These are phyloP conservation scores for Heliconius aoede DNA, from an alignment of 2,888 invertebrate species.

Conservation along the genomic window DNA sequence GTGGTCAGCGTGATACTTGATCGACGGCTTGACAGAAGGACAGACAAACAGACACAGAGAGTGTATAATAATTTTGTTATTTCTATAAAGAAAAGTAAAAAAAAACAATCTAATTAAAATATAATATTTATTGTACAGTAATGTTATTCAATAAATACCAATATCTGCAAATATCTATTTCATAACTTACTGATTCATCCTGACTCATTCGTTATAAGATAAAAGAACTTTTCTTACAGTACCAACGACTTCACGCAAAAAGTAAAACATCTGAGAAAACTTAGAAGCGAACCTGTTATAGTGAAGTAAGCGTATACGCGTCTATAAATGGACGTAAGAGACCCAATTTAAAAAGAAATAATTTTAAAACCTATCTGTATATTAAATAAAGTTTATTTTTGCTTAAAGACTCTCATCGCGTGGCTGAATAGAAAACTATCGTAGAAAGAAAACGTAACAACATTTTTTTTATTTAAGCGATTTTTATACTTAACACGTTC, in stretches of 20 bases:
- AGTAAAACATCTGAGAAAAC: constrained; percentile 49
- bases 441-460: constrained; percentile 37
- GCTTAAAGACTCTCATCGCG: constrained; percentile 45
- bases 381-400: constrained; percentile 33
- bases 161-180: background rate
- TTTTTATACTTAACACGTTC: constrained; percentile 31
- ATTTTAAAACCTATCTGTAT: constrained; percentile 19
- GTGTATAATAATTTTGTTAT: background rate
- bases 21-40: background rate
- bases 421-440: constrained; percentile 47
- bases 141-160: background rate
- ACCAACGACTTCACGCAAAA: constrained; percentile 46
- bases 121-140: background rate
- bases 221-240: constrained; percentile 45
- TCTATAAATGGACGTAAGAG: constrained; percentile 26
- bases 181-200: constrained; percentile 36
- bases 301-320: constrained; percentile 23
- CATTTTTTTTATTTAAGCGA: constrained; percentile 8
- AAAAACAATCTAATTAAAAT: background rate
- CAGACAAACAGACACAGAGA: background rate
- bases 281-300: constrained; percentile 46
- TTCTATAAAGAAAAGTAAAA: background rate
- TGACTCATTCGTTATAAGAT: constrained; percentile 41
- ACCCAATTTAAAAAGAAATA: background rate
- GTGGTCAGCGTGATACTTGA: too few species aligned